Conservation (phyloP, 2,888 invertebrate species). For the Trimorus sp. region DNA sequence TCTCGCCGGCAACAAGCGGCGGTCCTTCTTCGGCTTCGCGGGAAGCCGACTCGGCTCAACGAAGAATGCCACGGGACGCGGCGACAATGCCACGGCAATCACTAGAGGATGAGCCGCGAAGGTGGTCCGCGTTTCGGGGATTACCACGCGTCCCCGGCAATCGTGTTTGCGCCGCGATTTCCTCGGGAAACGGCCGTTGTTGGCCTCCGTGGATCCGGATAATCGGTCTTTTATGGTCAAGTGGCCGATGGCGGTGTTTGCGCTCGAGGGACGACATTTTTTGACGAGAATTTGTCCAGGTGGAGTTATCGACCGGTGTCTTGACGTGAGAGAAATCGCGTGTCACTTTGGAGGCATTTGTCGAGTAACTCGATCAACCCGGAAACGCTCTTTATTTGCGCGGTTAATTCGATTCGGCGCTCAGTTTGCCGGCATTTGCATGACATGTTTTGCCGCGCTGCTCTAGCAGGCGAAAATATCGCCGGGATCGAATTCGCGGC, state of each 20-base stretch:
- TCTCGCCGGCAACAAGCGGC: constrained; percentile 52
- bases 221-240: constrained; percentile 51
- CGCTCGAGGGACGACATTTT: too few species aligned
- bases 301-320: too few species aligned
- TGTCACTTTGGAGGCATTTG: too few species aligned
- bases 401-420: constrained; percentile 32
- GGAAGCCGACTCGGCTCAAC: constrained; percentile 42
- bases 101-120: constrained; percentile 60
- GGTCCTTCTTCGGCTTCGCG: constrained; percentile 6
- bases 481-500: too few species aligned
- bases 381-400: constrained; percentile 25
- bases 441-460: constrained; percentile 13
- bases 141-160: constrained; percentile 61
- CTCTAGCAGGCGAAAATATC: too few species aligned
- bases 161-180: constrained; percentile 56
- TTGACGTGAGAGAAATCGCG: too few species aligned
- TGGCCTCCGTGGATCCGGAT: constrained; percentile 32
- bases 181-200: constrained; percentile 34
- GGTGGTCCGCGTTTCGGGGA: constrained; percentile 62
- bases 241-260: constrained; percentile 14
- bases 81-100: constrained; percentile 59
- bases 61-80: constrained; percentile 44
- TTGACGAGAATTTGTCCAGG: too few species aligned
- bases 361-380: constrained; percentile 20
- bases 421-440: constrained; percentile 32